Evolutionary conservation across 2,113 vertebrate species (phyloP), one percentile per base, ranked within the genome.

Genomic region (Urocynchramus pylzowi): DNA sequence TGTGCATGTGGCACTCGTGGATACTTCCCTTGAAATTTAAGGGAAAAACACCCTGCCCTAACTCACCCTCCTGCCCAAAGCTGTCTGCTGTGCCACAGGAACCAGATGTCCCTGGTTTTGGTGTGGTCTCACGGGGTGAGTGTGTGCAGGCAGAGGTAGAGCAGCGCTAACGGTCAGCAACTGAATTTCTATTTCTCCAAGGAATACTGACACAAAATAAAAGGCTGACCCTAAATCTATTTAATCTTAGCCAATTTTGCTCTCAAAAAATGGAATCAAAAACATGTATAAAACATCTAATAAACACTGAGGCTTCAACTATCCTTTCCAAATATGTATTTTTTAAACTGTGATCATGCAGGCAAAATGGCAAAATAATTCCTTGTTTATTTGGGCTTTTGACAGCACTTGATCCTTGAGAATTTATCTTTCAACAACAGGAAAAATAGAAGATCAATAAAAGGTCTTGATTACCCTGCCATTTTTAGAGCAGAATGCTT

Each of bases 61-160:
- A 19, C 14, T 42, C 64, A 57, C 1, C 35, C 28, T 94, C 20
- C 31, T 69, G 23, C n/a, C 31, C 69, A 64, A 47, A 73, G 31
- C 53, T 71, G 13, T 17, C 83, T 47, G 23, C 20, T 76, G 57
- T 83, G 31, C 35, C 45, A 13, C 10, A 7, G 16, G 21, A n/a
- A 50, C 22, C 2, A 1, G 9, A 9, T 3, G 9, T 16, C 18
- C 59, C 89, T 75, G 30, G 35, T 35, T 26, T 82, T n/a, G 8
- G 14, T 3, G 1, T 15, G 31, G 10, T n/a, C 39, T 17, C 20
- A 17, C 2, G 0, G 19, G 6, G 20, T 64, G 24, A 80, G 7
- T 44, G n/a, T 0, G 1, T 47, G 26, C 45, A 69, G 54, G n/a
- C 52, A 31, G 26, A 56, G 19, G 37, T 60, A 64, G 9, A 47